Evolutionary conservation across 2,113 vertebrate species (phyloP).

Genomic region (Hyperopisus bebe): DNA sequence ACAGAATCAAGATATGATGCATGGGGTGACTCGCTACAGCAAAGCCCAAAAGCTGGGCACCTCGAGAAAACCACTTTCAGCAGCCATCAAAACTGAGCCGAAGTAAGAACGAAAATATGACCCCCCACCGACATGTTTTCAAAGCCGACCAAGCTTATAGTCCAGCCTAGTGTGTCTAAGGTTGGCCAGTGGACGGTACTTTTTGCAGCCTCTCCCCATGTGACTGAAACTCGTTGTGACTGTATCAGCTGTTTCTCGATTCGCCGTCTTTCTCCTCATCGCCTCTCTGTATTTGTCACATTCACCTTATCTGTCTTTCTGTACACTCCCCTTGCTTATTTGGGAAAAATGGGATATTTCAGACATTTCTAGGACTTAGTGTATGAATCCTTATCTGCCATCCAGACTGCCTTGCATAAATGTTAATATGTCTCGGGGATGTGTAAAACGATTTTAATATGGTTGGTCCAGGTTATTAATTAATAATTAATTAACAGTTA

Average conservation of each 20-base stretch:
- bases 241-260: neutral
- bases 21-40: neutral
- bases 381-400: neutral
- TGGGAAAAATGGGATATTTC: neutral
- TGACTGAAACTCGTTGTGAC: neutral
- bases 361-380: neutral
- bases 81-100: constrained; percentile 7
- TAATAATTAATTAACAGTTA: neutral
- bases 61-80: neutral
- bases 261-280: too few species aligned
- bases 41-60: neutral
- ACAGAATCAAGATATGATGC: neutral
- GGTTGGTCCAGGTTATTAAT: neutral
- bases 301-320: neutral
- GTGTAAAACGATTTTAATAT: neutral
- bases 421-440: neutral
- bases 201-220: neutral
- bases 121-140: neutral
- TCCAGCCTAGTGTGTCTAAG: neutral
- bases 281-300: neutral
- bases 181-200: neutral
- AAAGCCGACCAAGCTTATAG: neutral
- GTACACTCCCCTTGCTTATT: neutral
- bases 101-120: neutral
- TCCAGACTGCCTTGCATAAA: neutral